These are phyloP conservation scores for Brachionus angularis DNA, from an alignment of 1,140 invertebrate species.

Conservation along the genomic window DNA sequence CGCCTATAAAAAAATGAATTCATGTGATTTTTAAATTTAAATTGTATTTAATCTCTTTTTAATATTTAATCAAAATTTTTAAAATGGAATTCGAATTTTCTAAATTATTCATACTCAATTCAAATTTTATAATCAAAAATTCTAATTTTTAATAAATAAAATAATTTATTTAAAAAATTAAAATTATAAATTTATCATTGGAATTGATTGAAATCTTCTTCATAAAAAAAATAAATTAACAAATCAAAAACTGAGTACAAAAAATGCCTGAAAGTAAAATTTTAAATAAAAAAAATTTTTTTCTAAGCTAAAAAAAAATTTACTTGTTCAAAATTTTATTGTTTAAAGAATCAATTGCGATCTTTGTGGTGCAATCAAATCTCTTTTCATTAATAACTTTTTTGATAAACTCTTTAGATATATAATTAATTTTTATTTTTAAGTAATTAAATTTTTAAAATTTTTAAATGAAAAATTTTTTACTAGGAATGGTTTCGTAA, in stretches of 20 bases:
- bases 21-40: too few species aligned
- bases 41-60: too few species aligned
- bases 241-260: neutral
- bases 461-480: neutral
- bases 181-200: neutral
- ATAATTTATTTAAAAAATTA: neutral
- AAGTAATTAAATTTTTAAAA: constrained; percentile 2
- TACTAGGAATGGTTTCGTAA: constrained; percentile 11
- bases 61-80: too few species aligned
- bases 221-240: neutral
- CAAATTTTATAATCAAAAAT: too few species aligned
- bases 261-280: constrained; percentile 2
- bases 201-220: constrained; percentile 1
- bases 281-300: neutral
- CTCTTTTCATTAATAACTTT: constrained; percentile 6
- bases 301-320: neutral
- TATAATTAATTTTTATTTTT: neutral
- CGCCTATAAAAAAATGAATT: too few species aligned
- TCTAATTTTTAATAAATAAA: too few species aligned
- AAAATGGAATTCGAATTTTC: too few species aligned
- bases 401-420: neutral
- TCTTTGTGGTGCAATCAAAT: neutral
- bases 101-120: too few species aligned
- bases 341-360: neutral
- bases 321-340: constrained; percentile 32